Evolutionary conservation across 2,888 invertebrate species (phyloP).

Genomic region (Eupithecia exiguata): DNA sequence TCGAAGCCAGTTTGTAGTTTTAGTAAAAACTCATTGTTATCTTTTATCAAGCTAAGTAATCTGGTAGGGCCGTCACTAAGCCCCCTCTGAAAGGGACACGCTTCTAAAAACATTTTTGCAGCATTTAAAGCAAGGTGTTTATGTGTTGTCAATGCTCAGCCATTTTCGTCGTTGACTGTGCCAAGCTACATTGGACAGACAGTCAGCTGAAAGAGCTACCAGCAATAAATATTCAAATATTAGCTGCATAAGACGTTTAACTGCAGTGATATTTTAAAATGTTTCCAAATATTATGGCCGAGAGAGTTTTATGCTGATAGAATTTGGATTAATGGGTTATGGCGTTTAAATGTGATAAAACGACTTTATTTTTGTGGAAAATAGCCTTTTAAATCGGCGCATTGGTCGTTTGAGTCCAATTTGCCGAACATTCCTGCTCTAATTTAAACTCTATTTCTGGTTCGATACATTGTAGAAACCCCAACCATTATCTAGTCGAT

Average conservation of each 20-base stretch:
- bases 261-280: conserved; percentile 25
- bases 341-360: conserved; percentile 19
- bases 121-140: too few species aligned
- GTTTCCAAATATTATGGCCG: conserved; percentile 27
- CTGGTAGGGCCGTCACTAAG: background rate
- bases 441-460: conserved; percentile 8
- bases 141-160: background rate
- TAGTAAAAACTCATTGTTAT: background rate
- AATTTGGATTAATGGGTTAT: conserved; percentile 15
- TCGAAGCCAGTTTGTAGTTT: background rate
- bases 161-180: background rate
- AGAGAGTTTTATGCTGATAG: conserved; percentile 24
- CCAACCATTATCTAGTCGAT: background rate
- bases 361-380: conserved; percentile 10
- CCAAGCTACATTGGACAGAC: background rate
- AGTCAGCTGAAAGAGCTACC: conserved; percentile 12
- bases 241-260: conserved; percentile 21
- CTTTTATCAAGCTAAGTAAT: background rate
- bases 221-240: conserved; percentile 39
- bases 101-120: background rate
- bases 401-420: conserved; percentile 5
- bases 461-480: conserved; percentile 2
- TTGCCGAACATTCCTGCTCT: conserved; percentile 7
- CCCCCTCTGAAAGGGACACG: too few species aligned
- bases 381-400: conserved; percentile 7